These are phyloP conservation scores for Lochmaea crataegi DNA, from an alignment of 2,888 invertebrate genomes.

Conservation along the genomic window DNA sequence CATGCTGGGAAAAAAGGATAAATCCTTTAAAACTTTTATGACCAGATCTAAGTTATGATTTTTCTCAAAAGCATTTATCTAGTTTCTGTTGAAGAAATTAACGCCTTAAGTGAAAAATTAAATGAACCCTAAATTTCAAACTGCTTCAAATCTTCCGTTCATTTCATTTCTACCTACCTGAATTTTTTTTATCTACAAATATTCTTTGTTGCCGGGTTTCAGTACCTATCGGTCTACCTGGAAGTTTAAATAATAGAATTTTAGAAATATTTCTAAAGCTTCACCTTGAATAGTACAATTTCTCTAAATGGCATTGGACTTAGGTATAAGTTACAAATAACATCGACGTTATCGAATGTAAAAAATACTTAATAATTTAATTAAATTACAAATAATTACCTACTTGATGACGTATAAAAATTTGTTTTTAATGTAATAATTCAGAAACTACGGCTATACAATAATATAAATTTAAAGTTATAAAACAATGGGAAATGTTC, in stretches of 20 bases:
- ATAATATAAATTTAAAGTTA: too few relatives aligned
- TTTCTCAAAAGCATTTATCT: neutral
- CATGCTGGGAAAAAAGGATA: neutral
- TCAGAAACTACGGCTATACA: too few relatives aligned
- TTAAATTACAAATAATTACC: neutral
- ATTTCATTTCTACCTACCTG: slow-evolving; percentile 14
- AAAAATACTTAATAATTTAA: neutral
- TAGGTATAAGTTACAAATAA: neutral
- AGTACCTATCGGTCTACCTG: slow-evolving; percentile 9
- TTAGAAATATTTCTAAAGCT: slow-evolving; percentile 9
- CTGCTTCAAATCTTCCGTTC: neutral
- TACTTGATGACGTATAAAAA: neutral
- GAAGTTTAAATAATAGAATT: slow-evolving; percentile 16
- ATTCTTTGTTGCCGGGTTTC: neutral
- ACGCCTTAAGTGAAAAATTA: neutral
- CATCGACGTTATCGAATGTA: neutral
- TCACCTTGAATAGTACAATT: slow-evolving; percentile 9
- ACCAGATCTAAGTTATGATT: neutral
- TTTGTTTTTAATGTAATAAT: too few relatives aligned
- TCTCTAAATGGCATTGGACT: slow-evolving; percentile 13
- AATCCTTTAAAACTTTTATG: neutral
- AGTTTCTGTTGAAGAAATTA: neutral
- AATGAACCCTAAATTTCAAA: neutral
- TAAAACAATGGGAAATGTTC: too few relatives aligned
- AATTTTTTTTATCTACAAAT: slow-evolving; percentile 11